A percentile compares a stretch with the other conserved stretches of the same genome.
Conservation (phyloP, 2,113 vertebrate genomes). For the Oreochromis spilurus region DNA sequence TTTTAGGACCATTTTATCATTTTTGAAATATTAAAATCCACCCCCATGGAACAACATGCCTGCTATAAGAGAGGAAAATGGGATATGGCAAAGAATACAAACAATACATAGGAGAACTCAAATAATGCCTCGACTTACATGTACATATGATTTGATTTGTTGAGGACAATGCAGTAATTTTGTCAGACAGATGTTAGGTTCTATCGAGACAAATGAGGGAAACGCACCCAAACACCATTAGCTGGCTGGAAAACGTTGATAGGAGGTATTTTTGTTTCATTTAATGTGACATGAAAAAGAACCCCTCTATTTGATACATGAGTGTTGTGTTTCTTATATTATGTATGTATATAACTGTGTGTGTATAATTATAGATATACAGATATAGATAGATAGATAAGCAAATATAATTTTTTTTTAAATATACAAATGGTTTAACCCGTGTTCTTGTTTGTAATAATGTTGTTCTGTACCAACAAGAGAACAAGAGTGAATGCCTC, state of each 20-base stretch:
- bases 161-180: not conserved
- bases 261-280: slow-evolving; percentile 18
- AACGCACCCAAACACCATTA: slow-evolving; percentile 45
- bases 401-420: not conserved
- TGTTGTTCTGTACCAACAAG: slow-evolving; percentile 12
- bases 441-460: slow-evolving; percentile 38
- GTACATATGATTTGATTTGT: slow-evolving; percentile 15
- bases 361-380: not conserved
- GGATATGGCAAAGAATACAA: slow-evolving; percentile 25
- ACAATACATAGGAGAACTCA: not conserved
- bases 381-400: not conserved
- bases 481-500: slow-evolving; percentile 3
- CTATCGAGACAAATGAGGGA: slow-evolving; percentile 29
- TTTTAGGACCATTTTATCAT: not conserved
- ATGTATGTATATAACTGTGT: not conserved
- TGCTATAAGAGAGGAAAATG: not conserved
- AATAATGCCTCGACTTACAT: not conserved
- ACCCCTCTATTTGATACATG: slow-evolving; percentile 8
- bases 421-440: slow-evolving; percentile 56
- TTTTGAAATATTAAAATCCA: not conserved
- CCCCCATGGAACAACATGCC: slow-evolving; percentile 7
- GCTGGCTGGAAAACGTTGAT: slow-evolving; percentile 51
- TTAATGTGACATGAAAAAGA: slow-evolving; percentile 36
- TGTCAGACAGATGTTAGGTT: not conserved
- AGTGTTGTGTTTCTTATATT: not conserved